Base-by-base conservation (phyloP, 2,888 invertebrate genomes). In the Elmis aenea region DNA sequence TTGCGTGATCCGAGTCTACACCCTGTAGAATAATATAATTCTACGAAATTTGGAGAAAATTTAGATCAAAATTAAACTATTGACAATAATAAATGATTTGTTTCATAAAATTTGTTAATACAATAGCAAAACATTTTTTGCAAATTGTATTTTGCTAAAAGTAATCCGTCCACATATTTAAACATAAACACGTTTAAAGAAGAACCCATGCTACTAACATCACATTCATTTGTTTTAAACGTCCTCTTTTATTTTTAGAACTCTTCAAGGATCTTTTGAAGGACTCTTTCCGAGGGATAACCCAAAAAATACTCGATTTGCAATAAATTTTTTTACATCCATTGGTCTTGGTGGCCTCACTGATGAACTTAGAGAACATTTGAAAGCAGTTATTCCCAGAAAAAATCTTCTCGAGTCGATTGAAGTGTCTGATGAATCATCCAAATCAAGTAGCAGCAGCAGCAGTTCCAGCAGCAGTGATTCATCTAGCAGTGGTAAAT, bases 271-370 rank as follows among this genome's bases (percentile, higher is more conserved):
- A 31, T 86, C 86, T 13, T 94, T 97, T 69, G 79, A 82, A 18
- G 96, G 97, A 0, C 68, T 99, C 3, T 92, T 99, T 66, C 97
- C 99, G 0, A 76, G 91, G 35, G 94, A 97, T 61, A 90, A 95
- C 71, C 96, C 97, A 0, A 83, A 90, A 61, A 93, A 97, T 63
- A 95, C 96, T 0, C 74, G 97, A 57, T 99, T 99, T 70, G 88
- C 97, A 0, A 97, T 99, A 29, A 96, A 96, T 62, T 96, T 95
- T 71, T 96, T 96, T 66, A 95, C 95, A 0, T 90, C 93, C 0
- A 95, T 95, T 59, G 95, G 97, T 52, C 75, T 99, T 33, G 97
- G 97, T 36, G 96, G 95, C 1, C 72, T 99, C 1, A 99, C 97
- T 0, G 93, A 94, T 69, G 93, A 92, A 56, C 68, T 94, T 23